Base-by-base conservation (phyloP, 2,797 vertebrate species). In the Telmatherina bonti region DNA sequence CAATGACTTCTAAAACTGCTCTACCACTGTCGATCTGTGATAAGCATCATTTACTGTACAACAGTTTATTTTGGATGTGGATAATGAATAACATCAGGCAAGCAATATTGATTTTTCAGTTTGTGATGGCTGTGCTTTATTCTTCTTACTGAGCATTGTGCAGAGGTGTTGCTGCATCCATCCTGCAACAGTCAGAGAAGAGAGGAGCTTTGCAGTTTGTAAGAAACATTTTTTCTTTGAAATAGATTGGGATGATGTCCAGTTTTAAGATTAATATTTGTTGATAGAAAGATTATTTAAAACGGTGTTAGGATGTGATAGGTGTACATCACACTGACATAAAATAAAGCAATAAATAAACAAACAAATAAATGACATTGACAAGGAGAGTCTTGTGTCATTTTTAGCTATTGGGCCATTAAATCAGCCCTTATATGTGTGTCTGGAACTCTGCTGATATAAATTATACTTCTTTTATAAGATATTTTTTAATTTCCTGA, bases 191-290 rank as follows among this genome's bases (percentile, higher is more conserved):
- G n/a, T 36, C 30, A 67, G 18, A 43, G 7, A 41, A 36, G 3
- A 57, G 31, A 53, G 35, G 12, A 24, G 0, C 0, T 22, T 9
- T 45, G 16, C 8, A 20, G 24, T 10, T 41, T 41, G 38, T 13
- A 16, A 41, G 1, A 10, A 5, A n/a, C n/a, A n/a, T 3, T 67
- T 22, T 22, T 22, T 11, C 15, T 65, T 33, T 7, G 11, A 30
- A 58, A 63, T 26, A 41, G 36, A 71, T 71, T 76, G 22, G 24
- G 35, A 24, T 62, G 55, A 70, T 51, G 20, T 26, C 2, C 43
- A 35, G 1, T 62, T 78, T 62, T 57, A 13, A 53, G 10, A 61
- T 82, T 78, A 81, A 80, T 83, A 82, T 82, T 82, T 88, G 82
- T 82, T 88, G 85, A 74, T 49, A 77, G 58, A 54, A 78, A 59